Percentiles rank a stretch among this genome's conserved stretches.
phyloP scores from a whole-genome alignment of 2,888 invertebrate genomes.

The Dicycla oo region DNA sequence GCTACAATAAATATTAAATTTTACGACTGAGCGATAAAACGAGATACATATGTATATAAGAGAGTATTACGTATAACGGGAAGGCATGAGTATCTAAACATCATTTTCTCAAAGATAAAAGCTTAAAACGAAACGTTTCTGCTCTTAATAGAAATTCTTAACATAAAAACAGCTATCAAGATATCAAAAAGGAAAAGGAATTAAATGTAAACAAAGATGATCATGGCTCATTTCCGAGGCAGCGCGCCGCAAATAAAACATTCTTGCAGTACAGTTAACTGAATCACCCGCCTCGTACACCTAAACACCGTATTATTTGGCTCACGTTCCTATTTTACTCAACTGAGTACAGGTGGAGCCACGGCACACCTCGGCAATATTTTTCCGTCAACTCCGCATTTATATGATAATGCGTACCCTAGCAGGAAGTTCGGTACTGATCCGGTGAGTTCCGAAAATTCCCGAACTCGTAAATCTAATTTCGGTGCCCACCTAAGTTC shows the following conservation, averaged over 20 bases:
- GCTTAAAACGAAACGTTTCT: constrained; percentile 33
- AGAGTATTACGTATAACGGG: constrained; percentile 29
- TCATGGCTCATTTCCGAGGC: constrained; percentile 61
- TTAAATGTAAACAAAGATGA: constrained; percentile 68
- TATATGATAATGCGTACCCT: constrained; percentile 82
- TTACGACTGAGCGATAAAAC: constrained; percentile 47
- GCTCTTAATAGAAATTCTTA: constrained; percentile 46
- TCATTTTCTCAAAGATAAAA: constrained; percentile 42
- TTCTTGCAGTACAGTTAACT: constrained; percentile 70
- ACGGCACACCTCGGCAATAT: constrained; percentile 81
- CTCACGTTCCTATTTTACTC: constrained; percentile 69
- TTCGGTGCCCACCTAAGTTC: constrained; percentile 79
- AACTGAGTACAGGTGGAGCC: constrained; percentile 73
- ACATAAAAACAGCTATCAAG: constrained; percentile 54
- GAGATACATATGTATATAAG: constrained; percentile 23
- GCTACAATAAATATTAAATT: constrained; percentile 48
- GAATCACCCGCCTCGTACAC: constrained; percentile 66
- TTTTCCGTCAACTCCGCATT: constrained; percentile 86
- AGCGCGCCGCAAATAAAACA: constrained; percentile 71
- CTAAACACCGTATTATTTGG: constrained; percentile 71
- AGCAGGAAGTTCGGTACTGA: constrained; percentile 82
- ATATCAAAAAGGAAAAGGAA: constrained; percentile 62
- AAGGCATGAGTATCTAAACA: constrained; percentile 31
- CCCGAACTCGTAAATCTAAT: constrained; percentile 88
- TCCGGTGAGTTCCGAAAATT: constrained; percentile 87